Base-by-base conservation (phyloP, 2,888 invertebrate genomes). In the Cetonia aurata region DNA sequence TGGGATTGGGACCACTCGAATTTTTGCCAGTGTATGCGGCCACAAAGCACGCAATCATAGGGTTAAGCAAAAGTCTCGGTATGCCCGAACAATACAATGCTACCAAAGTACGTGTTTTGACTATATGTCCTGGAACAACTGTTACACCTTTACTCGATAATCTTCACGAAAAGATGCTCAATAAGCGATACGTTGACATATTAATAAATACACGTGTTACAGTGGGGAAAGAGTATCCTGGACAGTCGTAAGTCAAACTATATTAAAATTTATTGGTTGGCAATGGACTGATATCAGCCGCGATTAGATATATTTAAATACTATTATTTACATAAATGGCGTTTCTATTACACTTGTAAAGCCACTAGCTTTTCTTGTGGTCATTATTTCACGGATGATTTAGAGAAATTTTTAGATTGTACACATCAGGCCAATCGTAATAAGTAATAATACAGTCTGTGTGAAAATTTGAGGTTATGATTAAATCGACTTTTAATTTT, bases 71-170 rank as follows among this genome's bases (percentile, higher is more conserved):
- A 71, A 70, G 75, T 37, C 77, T 78, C 15, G 77, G 85, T 77
- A 78, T 79, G 6, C 71, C 80, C 37, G 77, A 77, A 53, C 79
- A 82, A 42, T 80, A 79, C 65, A 78, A 82, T 50, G 78, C 80
- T 55, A 84, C 83, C 3, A 83, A 84, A 48, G 79, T 85, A n/a
- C 80, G 81, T 41, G 80, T 85, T 9, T 75, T 85, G 67, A 80
- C 84, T 0, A 71, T 86, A 19, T 85, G 70, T 31, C 71, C 67
- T 10, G 67, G 67, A 8, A 48, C 60, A 12, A 60, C 60, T 12
- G 81, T 83, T 66, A 85, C 85, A 25, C 73, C 74, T n/a, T 68
- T 55, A 17, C 56, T 56, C 66, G 59, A 66, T 46, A 66, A 52
- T 50, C 62, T 52, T 55, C n/a, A 17, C 9, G 25, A 67, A 6